A percentile compares a stretch with the other conserved stretches of the same genome.
These are phyloP conservation scores for Serranus cabrilla DNA, from an alignment of 2,797 vertebrate genomes.

Conservation along the genomic window DNA sequence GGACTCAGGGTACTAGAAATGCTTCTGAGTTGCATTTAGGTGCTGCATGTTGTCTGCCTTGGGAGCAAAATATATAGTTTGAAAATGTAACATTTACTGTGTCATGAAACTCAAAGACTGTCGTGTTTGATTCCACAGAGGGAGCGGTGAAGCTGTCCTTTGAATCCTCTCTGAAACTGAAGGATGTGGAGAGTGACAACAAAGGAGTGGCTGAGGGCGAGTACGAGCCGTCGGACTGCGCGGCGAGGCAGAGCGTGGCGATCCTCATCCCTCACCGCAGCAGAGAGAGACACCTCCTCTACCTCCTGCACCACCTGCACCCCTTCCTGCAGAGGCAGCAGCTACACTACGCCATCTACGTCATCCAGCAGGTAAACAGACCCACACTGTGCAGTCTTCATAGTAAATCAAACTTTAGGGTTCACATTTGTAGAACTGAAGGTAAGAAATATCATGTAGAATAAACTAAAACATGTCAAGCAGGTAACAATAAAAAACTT, in stretches of 20 bases:
- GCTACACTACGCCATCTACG: constrained; percentile 93
- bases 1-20: too few species aligned
- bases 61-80: neutral
- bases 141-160: constrained; percentile 89
- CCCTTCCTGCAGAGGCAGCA: constrained; percentile 97
- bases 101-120: neutral
- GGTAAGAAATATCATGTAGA: too few species aligned
- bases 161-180: constrained; percentile 86
- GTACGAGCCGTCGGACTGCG: constrained; percentile 87
- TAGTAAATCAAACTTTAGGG: neutral
- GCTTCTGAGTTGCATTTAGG: neutral
- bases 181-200: constrained; percentile 89
- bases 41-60: neutral
- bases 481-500: neutral
- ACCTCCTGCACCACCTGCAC: constrained; percentile 94
- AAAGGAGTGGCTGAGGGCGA: constrained; percentile 85
- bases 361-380: constrained; percentile 94
- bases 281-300: constrained; percentile 93
- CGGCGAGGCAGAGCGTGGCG: constrained; percentile 90
- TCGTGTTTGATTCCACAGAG: constrained; percentile 75
- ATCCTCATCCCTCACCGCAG: constrained; percentile 94
- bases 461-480: too few species aligned
- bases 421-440: neutral
- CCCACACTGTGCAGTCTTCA: neutral
- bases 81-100: neutral